Evolutionary conservation across 2,797 vertebrate species (phyloP).

Genomic region (Erethizon dorsatum): DNA sequence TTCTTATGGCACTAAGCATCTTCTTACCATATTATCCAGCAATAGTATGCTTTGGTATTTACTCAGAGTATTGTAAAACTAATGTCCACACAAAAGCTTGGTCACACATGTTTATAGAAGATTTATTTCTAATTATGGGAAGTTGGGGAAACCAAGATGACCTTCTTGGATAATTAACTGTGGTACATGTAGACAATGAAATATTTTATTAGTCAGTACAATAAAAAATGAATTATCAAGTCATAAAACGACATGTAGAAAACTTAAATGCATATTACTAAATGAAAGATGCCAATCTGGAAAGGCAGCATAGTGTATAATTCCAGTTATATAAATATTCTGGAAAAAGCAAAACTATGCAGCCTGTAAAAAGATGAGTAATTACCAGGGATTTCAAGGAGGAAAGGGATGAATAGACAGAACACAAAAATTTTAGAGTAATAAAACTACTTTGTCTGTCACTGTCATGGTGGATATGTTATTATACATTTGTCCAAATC

Average conservation of each 20-base stretch:
- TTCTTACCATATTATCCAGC: background rate
- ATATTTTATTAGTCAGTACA: background rate
- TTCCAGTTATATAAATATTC: background rate
- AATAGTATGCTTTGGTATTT: background rate
- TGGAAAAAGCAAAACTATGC: background rate
- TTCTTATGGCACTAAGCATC: background rate
- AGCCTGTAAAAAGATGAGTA: background rate
- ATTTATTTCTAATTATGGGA: background rate
- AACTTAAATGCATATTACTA: background rate
- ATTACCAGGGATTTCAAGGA: background rate
- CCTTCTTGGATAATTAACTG: background rate
- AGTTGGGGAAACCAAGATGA: background rate
- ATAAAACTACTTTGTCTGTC: background rate
- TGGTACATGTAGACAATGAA: background rate
- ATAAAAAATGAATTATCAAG: background rate
- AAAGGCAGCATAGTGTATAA: background rate
- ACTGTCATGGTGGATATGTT: background rate
- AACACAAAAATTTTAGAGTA: background rate
- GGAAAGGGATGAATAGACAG: background rate
- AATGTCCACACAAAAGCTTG: background rate
- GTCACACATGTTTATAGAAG: background rate
- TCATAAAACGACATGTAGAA: background rate
- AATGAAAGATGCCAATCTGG: background rate
- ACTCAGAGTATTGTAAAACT: background rate
- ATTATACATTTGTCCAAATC: background rate